These are phyloP conservation scores for Myzus persicae DNA, from an alignment of 1,140 invertebrate species.

Conservation along the genomic window DNA sequence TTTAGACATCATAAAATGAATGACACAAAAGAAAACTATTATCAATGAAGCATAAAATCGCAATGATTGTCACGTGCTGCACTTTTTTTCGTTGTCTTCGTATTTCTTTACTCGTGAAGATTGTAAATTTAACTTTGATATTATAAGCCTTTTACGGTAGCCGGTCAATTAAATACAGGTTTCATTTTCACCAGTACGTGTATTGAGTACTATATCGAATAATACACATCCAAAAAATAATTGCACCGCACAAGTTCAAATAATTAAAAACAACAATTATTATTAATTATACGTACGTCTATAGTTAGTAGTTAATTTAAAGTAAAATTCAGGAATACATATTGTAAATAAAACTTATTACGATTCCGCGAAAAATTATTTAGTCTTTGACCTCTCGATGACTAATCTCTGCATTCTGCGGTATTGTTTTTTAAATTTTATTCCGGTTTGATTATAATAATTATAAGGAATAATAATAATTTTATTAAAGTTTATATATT, in stretches of 20 bases:
- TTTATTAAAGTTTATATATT: not conserved
- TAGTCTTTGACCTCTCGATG: not conserved
- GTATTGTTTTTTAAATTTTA: conserved; percentile 15
- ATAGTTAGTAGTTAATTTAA: not conserved
- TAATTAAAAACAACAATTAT: not conserved
- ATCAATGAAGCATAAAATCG: conserved; percentile 51
- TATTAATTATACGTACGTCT: not conserved
- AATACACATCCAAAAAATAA: conserved; percentile 16
- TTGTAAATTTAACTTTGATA: conserved; percentile 22
- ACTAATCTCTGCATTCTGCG: not conserved
- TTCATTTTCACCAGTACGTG: conserved; percentile 54
- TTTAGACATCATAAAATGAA: conserved; percentile 42
- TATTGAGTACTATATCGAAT: conserved; percentile 38
- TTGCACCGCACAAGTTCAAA: not conserved
- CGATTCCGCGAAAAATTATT: not conserved
- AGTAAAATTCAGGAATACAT: not conserved
- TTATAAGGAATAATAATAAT: not conserved
- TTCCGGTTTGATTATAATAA: not conserved
- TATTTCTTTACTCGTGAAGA: conserved; percentile 4
- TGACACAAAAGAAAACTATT: conserved; percentile 51
- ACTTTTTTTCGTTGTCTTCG: conserved; percentile 42
- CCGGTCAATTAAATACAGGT: conserved; percentile 44
- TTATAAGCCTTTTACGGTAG: conserved; percentile 54
- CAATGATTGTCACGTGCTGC: conserved; percentile 49
- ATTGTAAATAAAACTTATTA: not conserved